These are phyloP conservation scores for Rhinichthys osculus DNA, from an alignment of 2,797 vertebrate species.

Conservation along the genomic window DNA sequence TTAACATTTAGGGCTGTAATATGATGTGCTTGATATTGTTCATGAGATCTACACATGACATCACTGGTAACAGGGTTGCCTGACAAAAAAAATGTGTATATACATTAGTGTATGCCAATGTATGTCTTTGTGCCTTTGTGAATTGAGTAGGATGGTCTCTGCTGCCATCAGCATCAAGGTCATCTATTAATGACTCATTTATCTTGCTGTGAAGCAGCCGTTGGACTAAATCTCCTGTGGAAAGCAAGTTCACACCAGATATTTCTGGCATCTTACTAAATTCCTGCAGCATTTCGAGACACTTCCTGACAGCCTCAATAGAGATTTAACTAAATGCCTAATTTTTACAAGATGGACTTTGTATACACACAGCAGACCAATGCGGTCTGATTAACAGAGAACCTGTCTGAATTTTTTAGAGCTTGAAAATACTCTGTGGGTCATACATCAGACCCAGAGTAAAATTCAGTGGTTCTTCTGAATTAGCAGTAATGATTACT, in stretches of 20 bases:
- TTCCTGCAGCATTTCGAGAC: constrained; percentile 21
- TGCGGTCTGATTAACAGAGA: constrained; percentile 17
- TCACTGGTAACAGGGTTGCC: background rate
- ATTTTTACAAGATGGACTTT: constrained; percentile 27
- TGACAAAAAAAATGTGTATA: background rate
- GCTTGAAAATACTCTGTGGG: constrained; percentile 6
- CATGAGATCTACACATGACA: background rate
- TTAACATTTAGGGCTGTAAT: background rate
- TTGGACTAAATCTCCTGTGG: constrained; percentile 46
- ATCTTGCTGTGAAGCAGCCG: constrained; percentile 54
- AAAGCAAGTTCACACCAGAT: constrained; percentile 53
- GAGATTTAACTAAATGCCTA: background rate
- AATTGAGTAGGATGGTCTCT: constrained; percentile 48
- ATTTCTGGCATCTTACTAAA: constrained; percentile 38
- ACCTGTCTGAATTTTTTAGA: constrained; percentile 16
- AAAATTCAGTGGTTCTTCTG: background rate
- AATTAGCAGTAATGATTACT: constrained; percentile 23
- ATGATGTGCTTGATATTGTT: background rate
- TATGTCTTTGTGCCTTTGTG: constrained; percentile 20
- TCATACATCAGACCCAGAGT: background rate
- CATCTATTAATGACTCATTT: constrained; percentile 63
- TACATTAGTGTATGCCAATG: background rate
- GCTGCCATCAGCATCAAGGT: constrained; percentile 62
- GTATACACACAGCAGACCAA: constrained; percentile 25
- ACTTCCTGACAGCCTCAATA: constrained; percentile 20